Evolutionary conservation across 2,888 invertebrate genomes (phyloP), one percentile per base, ranked within the genome.

Genomic region (Hemithea aestivaria): DNA sequence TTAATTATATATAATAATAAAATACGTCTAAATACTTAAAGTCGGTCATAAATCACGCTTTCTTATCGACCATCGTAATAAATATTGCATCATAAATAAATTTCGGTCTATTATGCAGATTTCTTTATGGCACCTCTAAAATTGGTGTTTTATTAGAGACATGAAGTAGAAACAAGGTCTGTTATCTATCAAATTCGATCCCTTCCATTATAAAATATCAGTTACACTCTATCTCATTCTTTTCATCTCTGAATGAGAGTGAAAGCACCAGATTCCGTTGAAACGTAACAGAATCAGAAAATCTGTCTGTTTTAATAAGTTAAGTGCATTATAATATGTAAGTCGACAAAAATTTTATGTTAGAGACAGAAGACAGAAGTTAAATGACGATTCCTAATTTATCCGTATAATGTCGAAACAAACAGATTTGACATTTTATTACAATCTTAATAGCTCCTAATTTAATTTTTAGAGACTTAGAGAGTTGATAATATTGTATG

Each of bases 91-190:
- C 54, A 55, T 60, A 60, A 60, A 64, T 55, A 59, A 56, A 58
- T 53, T 57, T 52, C 49, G 50, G 46, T 56, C 56, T 56, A 56
- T 58, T 62, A 70, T 66, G 66, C 66, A 58, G 63, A 69, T 69
- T 56, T 52, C 35, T 66, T 61, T 64, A 63, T 54, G 36, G 56
- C 50, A 56, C 53, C 41, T 55, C 58, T 62, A 57, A 66, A 66
- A 57, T 53, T 51, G 52, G 40, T 54, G 56, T 54, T 62, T 66
- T 66, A 68, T 65, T 58, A 41, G 49, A 59, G 45, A 58, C 45
- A 51, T 38, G 53, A 53, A 54, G 52, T 55, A 54, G 45, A 56
- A 51, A 53, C 43, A 49, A 48, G 40, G 42, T 33, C 33, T 34
- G 54, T 55, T 55, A 54, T 51, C 46, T 48, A 57, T 56, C 51